A percentile compares a stretch with the other conserved stretches of the same genome.
Conservation (phyloP, 2,797 vertebrate genomes). For the Clarias pachynema region DNA sequence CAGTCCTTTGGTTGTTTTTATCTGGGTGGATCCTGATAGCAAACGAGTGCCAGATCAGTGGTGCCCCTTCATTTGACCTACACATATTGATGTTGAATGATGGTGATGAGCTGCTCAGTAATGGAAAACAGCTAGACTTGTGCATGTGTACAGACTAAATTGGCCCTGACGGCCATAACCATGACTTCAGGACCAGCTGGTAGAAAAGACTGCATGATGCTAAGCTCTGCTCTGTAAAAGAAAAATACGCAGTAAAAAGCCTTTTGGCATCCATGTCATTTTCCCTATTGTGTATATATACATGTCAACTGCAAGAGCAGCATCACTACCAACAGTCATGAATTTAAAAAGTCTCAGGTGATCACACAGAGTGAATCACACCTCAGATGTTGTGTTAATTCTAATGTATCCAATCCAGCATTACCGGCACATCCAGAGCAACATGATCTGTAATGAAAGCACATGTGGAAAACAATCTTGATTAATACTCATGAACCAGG, state of each 20-base stretch:
- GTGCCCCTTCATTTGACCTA: background rate
- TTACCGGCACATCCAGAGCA: background rate
- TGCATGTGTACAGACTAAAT: background rate
- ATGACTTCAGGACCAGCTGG: background rate
- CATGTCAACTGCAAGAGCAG: background rate
- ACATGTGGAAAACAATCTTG: background rate
- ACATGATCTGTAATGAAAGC: background rate
- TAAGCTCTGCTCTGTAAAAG: background rate
- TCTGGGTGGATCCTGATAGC: background rate
- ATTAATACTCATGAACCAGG: background rate
- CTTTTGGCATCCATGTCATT: background rate
- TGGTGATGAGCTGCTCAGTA: background rate
- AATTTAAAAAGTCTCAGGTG: background rate
- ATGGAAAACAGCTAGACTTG: background rate
- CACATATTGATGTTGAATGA: background rate
- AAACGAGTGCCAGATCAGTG: background rate
- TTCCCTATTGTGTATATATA: background rate
- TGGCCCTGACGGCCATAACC: background rate
- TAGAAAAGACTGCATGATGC: background rate
- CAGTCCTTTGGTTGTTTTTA: background rate
- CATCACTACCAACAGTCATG: background rate
- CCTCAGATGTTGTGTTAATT: background rate
- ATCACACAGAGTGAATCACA: background rate
- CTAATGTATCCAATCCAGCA: background rate
- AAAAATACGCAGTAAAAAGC: background rate